These are phyloP conservation scores for Pollachius pollachius DNA, from an alignment of 2,113 vertebrate genomes.

Conservation along the genomic window DNA sequence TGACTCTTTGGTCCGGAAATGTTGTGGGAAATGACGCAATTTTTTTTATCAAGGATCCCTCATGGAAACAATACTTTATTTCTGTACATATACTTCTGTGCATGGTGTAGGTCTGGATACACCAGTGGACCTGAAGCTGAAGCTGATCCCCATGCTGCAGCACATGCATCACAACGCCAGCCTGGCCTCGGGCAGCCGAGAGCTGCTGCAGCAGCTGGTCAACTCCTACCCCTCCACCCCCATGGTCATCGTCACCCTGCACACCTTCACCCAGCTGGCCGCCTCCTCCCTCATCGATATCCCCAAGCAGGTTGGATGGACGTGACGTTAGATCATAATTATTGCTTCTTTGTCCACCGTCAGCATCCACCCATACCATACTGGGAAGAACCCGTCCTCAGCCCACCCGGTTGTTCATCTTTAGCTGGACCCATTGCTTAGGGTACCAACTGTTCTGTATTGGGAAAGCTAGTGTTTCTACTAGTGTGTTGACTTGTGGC, in stretches of 20 bases:
- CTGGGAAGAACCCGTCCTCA: too few relatives aligned
- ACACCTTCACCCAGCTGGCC: constrained; percentile 94
- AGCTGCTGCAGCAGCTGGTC: constrained; percentile 91
- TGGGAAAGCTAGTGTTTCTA: too few relatives aligned
- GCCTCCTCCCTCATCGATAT: constrained; percentile 94
- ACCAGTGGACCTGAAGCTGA: constrained; percentile 94
- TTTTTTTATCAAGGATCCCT: not conserved
- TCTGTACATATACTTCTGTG: not conserved
- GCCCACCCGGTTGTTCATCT: too few relatives aligned
- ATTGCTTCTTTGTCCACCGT: too few relatives aligned
- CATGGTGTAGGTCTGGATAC: constrained; percentile 84
- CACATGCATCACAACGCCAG: constrained; percentile 97
- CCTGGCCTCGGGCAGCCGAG: constrained; percentile 88
- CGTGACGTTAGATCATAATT: not conserved
- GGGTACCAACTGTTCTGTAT: too few relatives aligned
- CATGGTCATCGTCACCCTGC: constrained; percentile 94
- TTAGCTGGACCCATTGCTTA: too few relatives aligned
- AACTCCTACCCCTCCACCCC: constrained; percentile 92
- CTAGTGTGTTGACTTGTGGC: too few relatives aligned
- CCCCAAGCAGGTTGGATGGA: constrained; percentile 85
- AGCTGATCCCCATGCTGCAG: constrained; percentile 94
- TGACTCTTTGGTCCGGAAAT: too few relatives aligned
- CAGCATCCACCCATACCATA: too few relatives aligned
- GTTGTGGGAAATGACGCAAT: not conserved
- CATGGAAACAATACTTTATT: not conserved